Evolutionary conservation across 1,140 invertebrate species (phyloP).

Genomic region (Drosophila neocordata): DNA sequence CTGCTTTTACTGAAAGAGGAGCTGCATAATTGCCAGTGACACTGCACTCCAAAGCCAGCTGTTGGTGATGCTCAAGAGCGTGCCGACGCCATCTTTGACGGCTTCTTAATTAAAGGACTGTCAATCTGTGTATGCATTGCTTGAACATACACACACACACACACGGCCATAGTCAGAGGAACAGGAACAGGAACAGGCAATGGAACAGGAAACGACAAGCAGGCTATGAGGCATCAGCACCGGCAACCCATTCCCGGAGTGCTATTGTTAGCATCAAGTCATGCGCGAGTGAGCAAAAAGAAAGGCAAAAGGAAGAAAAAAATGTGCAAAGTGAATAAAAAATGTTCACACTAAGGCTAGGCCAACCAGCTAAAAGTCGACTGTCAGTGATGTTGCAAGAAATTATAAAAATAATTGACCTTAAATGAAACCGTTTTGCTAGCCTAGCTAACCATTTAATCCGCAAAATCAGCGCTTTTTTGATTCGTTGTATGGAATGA

Average conservation of each 20-base stretch:
- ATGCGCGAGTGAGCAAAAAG: slow-evolving; percentile 58
- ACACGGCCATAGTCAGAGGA: neutral
- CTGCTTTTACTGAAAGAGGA: neutral
- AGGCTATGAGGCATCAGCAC: slow-evolving; percentile 9
- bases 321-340: slow-evolving; percentile 27
- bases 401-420: neutral
- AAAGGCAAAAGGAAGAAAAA: slow-evolving; percentile 25
- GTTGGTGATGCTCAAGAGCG: slow-evolving; percentile 39
- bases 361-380: slow-evolving; percentile 39
- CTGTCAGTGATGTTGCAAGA: slow-evolving; percentile 7
- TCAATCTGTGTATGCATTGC: slow-evolving; percentile 67
- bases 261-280: slow-evolving; percentile 77
- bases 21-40: slow-evolving; percentile 76
- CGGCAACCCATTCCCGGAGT: slow-evolving; percentile 47
- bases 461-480: neutral
- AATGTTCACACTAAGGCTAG: slow-evolving; percentile 23
- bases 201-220: slow-evolving; percentile 36
- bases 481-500: no score
- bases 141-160: slow-evolving; percentile 25
- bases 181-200: slow-evolving; percentile 15
- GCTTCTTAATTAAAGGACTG: slow-evolving; percentile 81
- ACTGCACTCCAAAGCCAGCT: slow-evolving; percentile 44
- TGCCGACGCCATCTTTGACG: slow-evolving; percentile 76
- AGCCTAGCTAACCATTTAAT: no score
- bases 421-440: neutral